These are phyloP conservation scores for Catharus fuscescens DNA, from an alignment of 2,113 vertebrate species.

Conservation along the genomic window DNA sequence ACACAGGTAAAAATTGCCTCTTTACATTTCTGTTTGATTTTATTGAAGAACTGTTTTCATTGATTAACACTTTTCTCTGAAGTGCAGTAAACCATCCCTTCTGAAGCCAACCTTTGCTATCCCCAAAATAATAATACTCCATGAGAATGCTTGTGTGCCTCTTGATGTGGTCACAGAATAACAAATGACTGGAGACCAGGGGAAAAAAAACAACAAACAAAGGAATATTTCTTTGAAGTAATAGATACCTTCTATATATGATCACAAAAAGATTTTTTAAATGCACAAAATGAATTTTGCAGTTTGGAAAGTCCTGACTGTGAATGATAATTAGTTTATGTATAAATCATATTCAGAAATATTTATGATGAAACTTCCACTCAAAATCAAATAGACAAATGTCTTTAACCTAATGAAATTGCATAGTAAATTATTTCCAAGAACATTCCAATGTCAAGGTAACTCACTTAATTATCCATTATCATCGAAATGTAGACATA, in stretches of 20 bases:
- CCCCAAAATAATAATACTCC: background rate
- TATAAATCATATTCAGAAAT: conserved; percentile 67
- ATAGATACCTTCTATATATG: background rate
- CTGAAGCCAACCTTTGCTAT: background rate
- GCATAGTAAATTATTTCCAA: conserved; percentile 80
- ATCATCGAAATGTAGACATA: conserved; percentile 79
- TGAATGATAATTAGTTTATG: conserved; percentile 48
- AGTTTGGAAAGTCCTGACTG: background rate
- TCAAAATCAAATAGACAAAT: conserved; percentile 75
- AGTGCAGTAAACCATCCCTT: background rate
- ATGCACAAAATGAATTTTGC: background rate
- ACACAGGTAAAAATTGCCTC: background rate
- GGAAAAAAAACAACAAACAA: background rate
- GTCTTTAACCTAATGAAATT: conserved; percentile 71
- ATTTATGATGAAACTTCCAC: conserved; percentile 70
- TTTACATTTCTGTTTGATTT: background rate
- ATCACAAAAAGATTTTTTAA: background rate
- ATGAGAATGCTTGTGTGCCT: background rate
- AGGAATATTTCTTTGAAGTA: background rate
- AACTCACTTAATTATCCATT: conserved; percentile 85
- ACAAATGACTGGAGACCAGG: background rate
- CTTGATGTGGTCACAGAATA: background rate
- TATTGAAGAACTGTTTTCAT: background rate
- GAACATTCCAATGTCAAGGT: conserved; percentile 84
- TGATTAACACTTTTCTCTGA: background rate